These are phyloP conservation scores for Nymphalis polychloros DNA, from an alignment of 2,888 invertebrate species.

Conservation along the genomic window DNA sequence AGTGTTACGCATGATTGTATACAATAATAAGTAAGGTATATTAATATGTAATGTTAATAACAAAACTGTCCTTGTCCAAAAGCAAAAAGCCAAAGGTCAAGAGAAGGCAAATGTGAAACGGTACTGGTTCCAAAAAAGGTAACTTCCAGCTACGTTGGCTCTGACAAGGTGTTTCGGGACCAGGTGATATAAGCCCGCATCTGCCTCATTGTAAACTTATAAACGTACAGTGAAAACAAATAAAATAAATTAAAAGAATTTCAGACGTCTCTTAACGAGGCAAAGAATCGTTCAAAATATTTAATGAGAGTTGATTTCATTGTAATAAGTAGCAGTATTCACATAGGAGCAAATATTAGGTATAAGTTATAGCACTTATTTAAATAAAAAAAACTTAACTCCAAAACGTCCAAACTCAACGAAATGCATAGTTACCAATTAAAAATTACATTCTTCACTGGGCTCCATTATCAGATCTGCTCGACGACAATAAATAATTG, in stretches of 20 bases:
- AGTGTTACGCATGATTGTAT: too few relatives aligned
- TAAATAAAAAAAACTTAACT: too few relatives aligned
- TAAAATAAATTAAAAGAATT: not conserved
- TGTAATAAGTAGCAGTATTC: too few relatives aligned
- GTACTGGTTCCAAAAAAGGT: slow-evolving; percentile 57
- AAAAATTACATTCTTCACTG: too few relatives aligned
- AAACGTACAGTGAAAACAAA: slow-evolving; percentile 1
- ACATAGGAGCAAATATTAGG: too few relatives aligned
- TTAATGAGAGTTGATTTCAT: too few relatives aligned
- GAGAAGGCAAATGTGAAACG: slow-evolving; percentile 56
- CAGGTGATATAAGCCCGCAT: slow-evolving; percentile 57
- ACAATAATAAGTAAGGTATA: not conserved
- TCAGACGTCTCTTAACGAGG: not conserved
- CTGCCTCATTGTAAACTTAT: slow-evolving; percentile 44
- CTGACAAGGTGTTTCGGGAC: slow-evolving; percentile 56
- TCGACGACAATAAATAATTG: too few relatives aligned
- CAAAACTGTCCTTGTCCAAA: slow-evolving; percentile 16
- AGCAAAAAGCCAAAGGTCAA: slow-evolving; percentile 48
- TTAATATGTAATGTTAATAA: slow-evolving; percentile 10
- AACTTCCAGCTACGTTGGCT: slow-evolving; percentile 39
- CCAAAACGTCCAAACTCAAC: too few relatives aligned
- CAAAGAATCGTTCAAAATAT: too few relatives aligned
- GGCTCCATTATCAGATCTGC: too few relatives aligned
- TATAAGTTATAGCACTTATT: too few relatives aligned
- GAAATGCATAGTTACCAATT: too few relatives aligned